A percentile compares a stretch with the other conserved stretches of the same genome.
Evolutionary conservation across 92 coral and sea anemone genomes (phyloP).

Genomic region (Porites rus): DNA sequence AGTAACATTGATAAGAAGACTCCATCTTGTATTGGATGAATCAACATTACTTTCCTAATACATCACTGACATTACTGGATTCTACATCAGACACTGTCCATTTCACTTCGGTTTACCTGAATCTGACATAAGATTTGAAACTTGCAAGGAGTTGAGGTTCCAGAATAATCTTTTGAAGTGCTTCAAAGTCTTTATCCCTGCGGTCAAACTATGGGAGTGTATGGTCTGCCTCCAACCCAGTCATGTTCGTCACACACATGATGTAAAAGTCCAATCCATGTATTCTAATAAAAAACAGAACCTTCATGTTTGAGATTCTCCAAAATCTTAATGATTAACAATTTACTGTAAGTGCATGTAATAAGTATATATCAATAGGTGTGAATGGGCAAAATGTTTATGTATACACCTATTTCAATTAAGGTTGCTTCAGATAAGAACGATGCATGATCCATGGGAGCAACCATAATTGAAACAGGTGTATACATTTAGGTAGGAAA

Average conservation of each 20-base stretch:
- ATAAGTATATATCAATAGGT: too few species aligned
- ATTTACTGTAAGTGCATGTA: too few species aligned
- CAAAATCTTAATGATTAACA: too few species aligned
- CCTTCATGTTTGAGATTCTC: background rate
- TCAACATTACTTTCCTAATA: background rate
- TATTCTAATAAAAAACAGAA: conserved; percentile 12
- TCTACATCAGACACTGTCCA: background rate
- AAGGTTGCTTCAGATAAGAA: too few species aligned
- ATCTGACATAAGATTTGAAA: conserved; percentile 18
- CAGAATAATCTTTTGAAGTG: conserved; percentile 6
- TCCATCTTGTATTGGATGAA: background rate
- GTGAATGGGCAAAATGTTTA: too few species aligned
- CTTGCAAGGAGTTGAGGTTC: conserved; percentile 21
- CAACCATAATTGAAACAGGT: too few species aligned
- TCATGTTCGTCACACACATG: conserved; percentile 24
- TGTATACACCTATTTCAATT: too few species aligned
- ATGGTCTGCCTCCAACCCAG: conserved; percentile 23
- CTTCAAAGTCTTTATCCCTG: conserved; percentile 30
- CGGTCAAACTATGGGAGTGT: conserved; percentile 13
- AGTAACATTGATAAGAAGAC: background rate
- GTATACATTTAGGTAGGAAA: too few species aligned
- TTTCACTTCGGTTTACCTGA: conserved; percentile 17
- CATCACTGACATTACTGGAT: background rate
- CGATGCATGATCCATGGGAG: too few species aligned
- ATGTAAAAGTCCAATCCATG: conserved; percentile 32